Evolutionary conservation across 2,113 vertebrate genomes (phyloP), one percentile per base, ranked within the genome.

Genomic region (Australoheros scitulus): DNA sequence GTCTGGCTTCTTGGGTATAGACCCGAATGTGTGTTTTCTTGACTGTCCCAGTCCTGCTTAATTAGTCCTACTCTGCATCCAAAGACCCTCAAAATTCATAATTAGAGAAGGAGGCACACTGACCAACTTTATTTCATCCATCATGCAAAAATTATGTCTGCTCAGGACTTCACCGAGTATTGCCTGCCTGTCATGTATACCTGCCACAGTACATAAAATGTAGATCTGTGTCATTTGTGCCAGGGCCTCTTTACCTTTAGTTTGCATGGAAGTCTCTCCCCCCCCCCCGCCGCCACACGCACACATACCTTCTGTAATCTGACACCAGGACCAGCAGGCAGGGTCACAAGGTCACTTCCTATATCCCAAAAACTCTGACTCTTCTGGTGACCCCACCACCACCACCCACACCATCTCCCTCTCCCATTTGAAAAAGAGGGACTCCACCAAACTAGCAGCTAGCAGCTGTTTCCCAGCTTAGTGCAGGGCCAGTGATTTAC

Each of bases 341-440:
- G 94, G 98, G 97, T 98, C 96, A 97, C 95, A 96, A 96, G 97
- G 97, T 97, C 96, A 97, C 94, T 98, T 99, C 97, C 98, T 98
- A 96, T 93, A 72, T 96, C 95, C 91, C 89, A 91, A 87, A 84
- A 82, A 80, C 74, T 88, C 83, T 60, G 93, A 83, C 81, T 81
- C 89, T 89, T 86, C 84, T 88, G 70, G 63, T 86, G 84, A 88
- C 84, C 76, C 81, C 64, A 17, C 20, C 7, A 3, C 90, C 24
- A 24, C 20, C 14, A 7, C 11, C 1, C 14, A 1, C 55, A 17
- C 61, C 85, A 79, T 50, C 41, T 17, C 43, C 24, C 87, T 79
- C 85, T 93, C 79, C 76, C 95, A 93, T 92, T 92, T 94, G 91
- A 96, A 93, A 94, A 72, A 80, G 87, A 84, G 96, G 94, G 91